phyloP scores from a whole-genome alignment of 2,113 vertebrate genomes.

The Hiodon alosoides region DNA sequence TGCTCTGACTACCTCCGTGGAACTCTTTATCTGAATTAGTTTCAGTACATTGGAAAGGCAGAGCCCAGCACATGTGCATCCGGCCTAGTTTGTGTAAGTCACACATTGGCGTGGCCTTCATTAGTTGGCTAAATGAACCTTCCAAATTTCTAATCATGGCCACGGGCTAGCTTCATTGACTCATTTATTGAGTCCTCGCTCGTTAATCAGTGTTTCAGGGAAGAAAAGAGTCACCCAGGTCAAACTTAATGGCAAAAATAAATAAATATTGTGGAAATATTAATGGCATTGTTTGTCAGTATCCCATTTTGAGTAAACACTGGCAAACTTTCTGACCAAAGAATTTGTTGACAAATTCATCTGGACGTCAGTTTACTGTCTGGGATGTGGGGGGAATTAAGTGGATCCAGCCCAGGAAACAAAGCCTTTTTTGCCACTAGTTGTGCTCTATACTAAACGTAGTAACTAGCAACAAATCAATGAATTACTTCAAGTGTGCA shows the following conservation, averaged over 20 bases:
- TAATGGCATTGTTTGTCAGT: background rate
- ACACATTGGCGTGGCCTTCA: conserved; percentile 19
- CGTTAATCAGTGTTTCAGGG: background rate
- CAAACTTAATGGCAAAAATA: background rate
- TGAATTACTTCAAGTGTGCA: conserved; percentile 18
- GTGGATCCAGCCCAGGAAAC: background rate
- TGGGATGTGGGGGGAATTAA: background rate
- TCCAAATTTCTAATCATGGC: conserved; percentile 23
- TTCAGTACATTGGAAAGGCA: conserved; percentile 22
- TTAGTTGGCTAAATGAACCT: conserved; percentile 33
- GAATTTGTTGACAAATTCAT: background rate
- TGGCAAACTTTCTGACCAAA: background rate
- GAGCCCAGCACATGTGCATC: conserved; percentile 16
- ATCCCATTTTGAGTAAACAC: background rate
- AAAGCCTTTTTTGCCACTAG: conserved; percentile 13
- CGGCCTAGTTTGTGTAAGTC: conserved; percentile 15
- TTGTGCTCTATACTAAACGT: conserved; percentile 19
- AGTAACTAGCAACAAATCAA: conserved; percentile 29
- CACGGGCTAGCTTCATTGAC: conserved; percentile 12
- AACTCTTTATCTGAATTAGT: conserved; percentile 37
- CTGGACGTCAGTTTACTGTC: no score
- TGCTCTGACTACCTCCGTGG: conserved; percentile 17
- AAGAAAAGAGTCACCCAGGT: background rate
- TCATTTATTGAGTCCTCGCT: conserved; percentile 10
- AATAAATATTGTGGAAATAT: no score